These are phyloP conservation scores for Branchinecta lindahli DNA, from an alignment of 1,140 invertebrate species.

Conservation along the genomic window DNA sequence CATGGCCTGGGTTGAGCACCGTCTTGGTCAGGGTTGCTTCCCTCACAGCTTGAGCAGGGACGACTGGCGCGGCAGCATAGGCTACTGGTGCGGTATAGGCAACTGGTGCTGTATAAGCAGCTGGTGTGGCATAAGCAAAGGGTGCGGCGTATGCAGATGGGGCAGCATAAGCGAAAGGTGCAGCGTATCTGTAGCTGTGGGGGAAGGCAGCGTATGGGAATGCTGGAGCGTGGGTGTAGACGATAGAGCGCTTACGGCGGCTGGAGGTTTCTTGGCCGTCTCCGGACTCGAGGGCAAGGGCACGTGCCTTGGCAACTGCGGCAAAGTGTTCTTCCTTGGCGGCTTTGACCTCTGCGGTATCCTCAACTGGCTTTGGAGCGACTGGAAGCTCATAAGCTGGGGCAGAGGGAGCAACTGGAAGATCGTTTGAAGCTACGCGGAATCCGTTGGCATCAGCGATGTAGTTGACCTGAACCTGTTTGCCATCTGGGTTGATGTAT, in stretches of 20 bases:
- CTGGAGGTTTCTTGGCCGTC: background rate
- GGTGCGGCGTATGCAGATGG: slow-evolving; percentile 16
- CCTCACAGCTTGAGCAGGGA: slow-evolving; percentile 26
- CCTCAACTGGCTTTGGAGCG: slow-evolving; percentile 19
- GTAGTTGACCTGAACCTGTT: slow-evolving; percentile 25
- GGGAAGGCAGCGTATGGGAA: background rate
- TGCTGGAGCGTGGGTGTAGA: background rate
- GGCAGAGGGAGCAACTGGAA: slow-evolving; percentile 14
- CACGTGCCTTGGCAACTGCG: slow-evolving; percentile 26
- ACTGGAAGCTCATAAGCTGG: slow-evolving; percentile 43
- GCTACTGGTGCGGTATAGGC: slow-evolving; percentile 20
- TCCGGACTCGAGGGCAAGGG: background rate
- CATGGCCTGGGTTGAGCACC: slow-evolving; percentile 32
- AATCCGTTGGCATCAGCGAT: slow-evolving; percentile 27
- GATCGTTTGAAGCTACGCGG: slow-evolving; percentile 22
- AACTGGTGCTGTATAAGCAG: slow-evolving; percentile 28
- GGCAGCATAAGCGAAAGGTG: slow-evolving; percentile 18
- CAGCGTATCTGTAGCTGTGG: slow-evolving; percentile 9
- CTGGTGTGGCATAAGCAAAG: background rate
- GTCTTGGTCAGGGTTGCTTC: slow-evolving; percentile 32
- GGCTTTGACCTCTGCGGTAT: slow-evolving; percentile 19
- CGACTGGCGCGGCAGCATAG: slow-evolving; percentile 25
- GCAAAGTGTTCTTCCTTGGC: slow-evolving; percentile 29
- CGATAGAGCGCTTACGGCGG: background rate
- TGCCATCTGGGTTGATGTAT: slow-evolving; percentile 19